Conservation (phyloP, 2,888 invertebrate species). For the Coenonympha glycerion region DNA sequence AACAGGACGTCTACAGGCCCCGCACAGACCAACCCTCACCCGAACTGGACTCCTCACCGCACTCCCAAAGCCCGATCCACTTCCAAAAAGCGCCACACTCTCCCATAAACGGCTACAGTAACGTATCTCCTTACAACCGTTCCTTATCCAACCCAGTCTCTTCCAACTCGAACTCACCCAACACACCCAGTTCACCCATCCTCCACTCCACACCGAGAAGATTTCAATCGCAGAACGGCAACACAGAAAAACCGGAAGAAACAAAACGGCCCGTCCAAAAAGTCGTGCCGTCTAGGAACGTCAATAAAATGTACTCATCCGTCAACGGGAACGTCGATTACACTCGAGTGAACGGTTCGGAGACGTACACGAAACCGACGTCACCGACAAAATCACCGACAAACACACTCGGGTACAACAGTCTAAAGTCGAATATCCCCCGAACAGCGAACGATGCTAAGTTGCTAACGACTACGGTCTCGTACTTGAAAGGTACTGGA, state of each 20-base stretch:
- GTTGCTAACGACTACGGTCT: constrained; percentile 74
- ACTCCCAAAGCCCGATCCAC: constrained; percentile 70
- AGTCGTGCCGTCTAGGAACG: constrained; percentile 85
- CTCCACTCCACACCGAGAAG: constrained; percentile 70
- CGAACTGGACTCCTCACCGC: constrained; percentile 72
- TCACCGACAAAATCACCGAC: constrained; percentile 79
- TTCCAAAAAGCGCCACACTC: constrained; percentile 65
- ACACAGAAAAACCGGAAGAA: constrained; percentile 58
- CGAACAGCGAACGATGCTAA: constrained; percentile 59
- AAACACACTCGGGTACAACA: constrained; percentile 77
- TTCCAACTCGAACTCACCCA: constrained; percentile 40
- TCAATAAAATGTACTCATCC: constrained; percentile 68
- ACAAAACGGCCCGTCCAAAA: constrained; percentile 85
- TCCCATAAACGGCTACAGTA: constrained; percentile 73
- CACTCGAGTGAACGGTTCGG: constrained; percentile 51
- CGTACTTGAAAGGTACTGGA: constrained; percentile 76
- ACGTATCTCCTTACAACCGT: constrained; percentile 69
- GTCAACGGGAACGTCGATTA: constrained; percentile 66
- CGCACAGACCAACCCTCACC: constrained; percentile 77
- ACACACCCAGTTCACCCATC: constrained; percentile 65
- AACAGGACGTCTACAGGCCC: constrained; percentile 85
- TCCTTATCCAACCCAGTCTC: constrained; percentile 39
- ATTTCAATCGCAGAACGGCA: constrained; percentile 58
- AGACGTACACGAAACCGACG: constrained; percentile 78
- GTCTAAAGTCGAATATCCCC: constrained; percentile 57